Evolutionary conservation across 2,888 invertebrate species (phyloP), one percentile per base, ranked within the genome.

Genomic region (Oasisia sp.): DNA sequence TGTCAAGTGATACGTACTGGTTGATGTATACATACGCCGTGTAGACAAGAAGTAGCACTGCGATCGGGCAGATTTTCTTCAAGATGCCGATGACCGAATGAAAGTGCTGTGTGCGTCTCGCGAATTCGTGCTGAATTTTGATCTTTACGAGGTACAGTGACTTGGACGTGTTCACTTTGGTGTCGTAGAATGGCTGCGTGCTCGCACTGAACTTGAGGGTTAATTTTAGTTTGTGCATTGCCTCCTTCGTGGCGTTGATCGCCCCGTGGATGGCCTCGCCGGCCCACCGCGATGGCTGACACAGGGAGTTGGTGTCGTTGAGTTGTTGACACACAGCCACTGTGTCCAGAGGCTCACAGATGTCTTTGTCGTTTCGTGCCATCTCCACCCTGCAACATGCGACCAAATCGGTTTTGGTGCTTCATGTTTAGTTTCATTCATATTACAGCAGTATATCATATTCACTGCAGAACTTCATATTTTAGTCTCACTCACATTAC

Each of bases 1-100:
- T 94, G 92, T 95, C 95, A 92, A 94, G 94, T 19, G 94, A 94
- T 32, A 94, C 93, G 93, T 95, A 95, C 91, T 94, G 94, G 89
- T 94, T 93, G 45, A 94, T 92, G 92, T 94, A 93, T 5, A 91
- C 27, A 92, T 93, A 94, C 38, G 93, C 91, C 44, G 93, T 92
- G 89, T 94, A 93, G 89, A 94, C 89, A 3, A 94, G 92, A 19
- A 94, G 74, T 27, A 94, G 32, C 27, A 94, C 7, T 0, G 93
- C 94, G 0, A 92, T 89, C 11, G 94, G 74, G n/a, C 74, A 74
- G 14, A 92, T 92, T 89, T 94, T 93, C 91, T 92, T 91, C 50
- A 94, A 89, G 90, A 93, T 91, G 56, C 89, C 89, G 50, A 94
- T 92, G 38, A 93, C 93, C 32, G 89, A 32, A 44, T 93, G 92